Percentiles rank a stretch among this genome's conserved stretches.
Conservation (phyloP, 2,113 vertebrate genomes). For the Psettodes erumei region DNA sequence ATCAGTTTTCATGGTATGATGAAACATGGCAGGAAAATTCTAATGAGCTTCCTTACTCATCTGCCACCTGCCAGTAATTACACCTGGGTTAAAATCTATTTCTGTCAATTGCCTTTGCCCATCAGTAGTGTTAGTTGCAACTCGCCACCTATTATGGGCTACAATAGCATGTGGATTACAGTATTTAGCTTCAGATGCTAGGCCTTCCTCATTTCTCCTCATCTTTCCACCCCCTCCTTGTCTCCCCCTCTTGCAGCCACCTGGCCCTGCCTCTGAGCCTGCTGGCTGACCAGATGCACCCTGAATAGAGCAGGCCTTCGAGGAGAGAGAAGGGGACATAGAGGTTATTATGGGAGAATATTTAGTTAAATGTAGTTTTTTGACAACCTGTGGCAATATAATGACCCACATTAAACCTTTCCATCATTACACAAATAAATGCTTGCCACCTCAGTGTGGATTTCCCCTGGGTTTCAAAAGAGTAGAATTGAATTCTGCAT, state of each 20-base stretch:
- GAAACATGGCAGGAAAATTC: not conserved
- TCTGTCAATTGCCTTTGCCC: conserved; percentile 14
- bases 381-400: conserved; percentile 1
- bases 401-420: not conserved
- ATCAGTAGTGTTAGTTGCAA: conserved; percentile 21
- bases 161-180: conserved; percentile 43
- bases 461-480: not conserved
- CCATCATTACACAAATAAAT: not conserved
- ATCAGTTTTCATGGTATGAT: not conserved
- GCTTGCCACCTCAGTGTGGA: not conserved
- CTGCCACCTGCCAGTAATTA: conserved; percentile 21
- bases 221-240: conserved; percentile 37
- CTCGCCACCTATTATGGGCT: conserved; percentile 22
- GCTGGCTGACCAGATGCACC: conserved; percentile 82
- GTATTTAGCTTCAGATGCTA: conserved; percentile 50
- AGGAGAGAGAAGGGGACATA: conserved; percentile 43
- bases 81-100: conserved; percentile 35
- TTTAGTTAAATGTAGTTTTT: conserved; percentile 49
- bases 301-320: conserved; percentile 70
- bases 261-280: conserved; percentile 78
- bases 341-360: conserved; percentile 60
- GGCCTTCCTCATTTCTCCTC: conserved; percentile 54
- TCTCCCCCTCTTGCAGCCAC: conserved; percentile 60
- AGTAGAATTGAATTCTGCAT: not conserved
- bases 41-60: not conserved